A percentile compares a stretch with the other conserved stretches of the same genome.
Evolutionary conservation across 2,888 invertebrate genomes (phyloP).

Genomic region (Drosophila stalkeri): DNA sequence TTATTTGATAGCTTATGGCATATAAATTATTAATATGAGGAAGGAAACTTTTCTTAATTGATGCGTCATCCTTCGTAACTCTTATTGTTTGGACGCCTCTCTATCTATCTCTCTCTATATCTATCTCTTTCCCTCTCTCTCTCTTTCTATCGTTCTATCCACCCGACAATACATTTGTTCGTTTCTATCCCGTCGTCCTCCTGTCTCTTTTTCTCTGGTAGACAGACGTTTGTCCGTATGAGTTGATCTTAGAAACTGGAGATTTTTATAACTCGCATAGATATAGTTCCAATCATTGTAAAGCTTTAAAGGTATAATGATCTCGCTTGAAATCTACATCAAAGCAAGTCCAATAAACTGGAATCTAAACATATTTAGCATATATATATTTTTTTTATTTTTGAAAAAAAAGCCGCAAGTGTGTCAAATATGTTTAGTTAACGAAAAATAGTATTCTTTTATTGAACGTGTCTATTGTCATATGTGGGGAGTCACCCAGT

Average conservation of each 20-base stretch:
- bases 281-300: no score
- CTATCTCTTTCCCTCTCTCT: no score
- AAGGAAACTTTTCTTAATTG: background rate
- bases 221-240: background rate
- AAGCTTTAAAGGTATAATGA: no score
- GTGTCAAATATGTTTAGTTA: background rate
- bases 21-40: no score
- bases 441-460: background rate
- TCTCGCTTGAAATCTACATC: no score
- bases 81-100: no score
- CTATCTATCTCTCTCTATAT: no score
- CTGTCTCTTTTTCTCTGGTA: background rate
- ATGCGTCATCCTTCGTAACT: no score
- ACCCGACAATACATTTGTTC: no score
- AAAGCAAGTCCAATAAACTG: background rate
- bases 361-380: background rate
- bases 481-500: background rate
- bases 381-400: background rate
- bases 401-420: background rate
- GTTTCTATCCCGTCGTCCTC: background rate
- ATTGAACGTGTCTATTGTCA: background rate
- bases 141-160: no score
- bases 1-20: background rate
- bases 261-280: background rate
- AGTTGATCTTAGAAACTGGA: background rate